Percentiles rank a stretch among this genome's conserved stretches.
phyloP scores from a whole-genome alignment of 2,113 vertebrate genomes.

The Dipodomys ordii region DNA sequence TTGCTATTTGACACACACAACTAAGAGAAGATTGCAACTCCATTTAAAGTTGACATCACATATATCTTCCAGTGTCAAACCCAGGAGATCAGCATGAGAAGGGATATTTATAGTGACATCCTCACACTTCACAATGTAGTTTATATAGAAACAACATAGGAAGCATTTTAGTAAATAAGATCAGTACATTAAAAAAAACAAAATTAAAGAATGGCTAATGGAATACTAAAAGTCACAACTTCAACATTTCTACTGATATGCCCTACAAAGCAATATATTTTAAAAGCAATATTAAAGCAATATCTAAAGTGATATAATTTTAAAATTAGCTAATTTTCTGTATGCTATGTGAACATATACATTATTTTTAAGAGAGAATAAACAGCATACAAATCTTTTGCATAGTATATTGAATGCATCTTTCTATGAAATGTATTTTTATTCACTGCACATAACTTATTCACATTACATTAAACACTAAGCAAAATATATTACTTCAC shows the following conservation, averaged over 20 bases:
- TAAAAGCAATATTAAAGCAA: not conserved
- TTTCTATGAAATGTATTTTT: constrained; percentile 50
- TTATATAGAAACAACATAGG: constrained; percentile 28
- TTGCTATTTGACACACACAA: not conserved
- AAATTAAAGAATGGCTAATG: constrained; percentile 17
- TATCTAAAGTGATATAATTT: not conserved
- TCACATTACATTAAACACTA: constrained; percentile 29
- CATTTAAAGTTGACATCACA: not conserved
- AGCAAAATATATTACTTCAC: constrained; percentile 58
- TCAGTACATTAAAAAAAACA: not conserved
- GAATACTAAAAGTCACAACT: not conserved
- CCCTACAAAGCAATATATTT: constrained; percentile 11
- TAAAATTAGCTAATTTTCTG: constrained; percentile 48
- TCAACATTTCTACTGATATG: constrained; percentile 20
- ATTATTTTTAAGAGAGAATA: constrained; percentile 21
- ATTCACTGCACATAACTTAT: constrained; percentile 20
- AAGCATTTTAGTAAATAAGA: constrained; percentile 49
- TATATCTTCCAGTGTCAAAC: constrained; percentile 22
- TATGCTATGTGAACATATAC: not conserved
- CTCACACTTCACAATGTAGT: constrained; percentile 9
- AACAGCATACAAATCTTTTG: not conserved
- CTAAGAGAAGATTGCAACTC: not conserved
- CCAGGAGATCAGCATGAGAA: not conserved
- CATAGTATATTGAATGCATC: not conserved
- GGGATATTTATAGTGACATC: not conserved